Evolutionary conservation across 2,113 vertebrate genomes (phyloP).

Genomic region (Burhinus oedicnemus): DNA sequence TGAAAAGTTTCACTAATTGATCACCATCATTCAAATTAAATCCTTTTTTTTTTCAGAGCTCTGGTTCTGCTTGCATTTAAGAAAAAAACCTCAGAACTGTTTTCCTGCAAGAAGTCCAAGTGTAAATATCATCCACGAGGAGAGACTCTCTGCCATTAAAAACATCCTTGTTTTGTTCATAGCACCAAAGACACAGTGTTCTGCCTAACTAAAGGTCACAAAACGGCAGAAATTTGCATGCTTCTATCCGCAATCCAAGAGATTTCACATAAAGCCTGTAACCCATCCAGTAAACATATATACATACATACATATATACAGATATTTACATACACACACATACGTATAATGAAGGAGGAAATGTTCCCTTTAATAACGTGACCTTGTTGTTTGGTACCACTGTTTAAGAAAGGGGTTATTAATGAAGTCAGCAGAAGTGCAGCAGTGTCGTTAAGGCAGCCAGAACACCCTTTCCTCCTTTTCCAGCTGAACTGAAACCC

Average conservation of each 20-base stretch:
- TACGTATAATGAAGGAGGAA: constrained; percentile 8
- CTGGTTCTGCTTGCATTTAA: not conserved
- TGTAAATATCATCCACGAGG: not conserved
- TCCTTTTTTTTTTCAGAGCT: not conserved
- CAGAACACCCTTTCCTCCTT: not conserved
- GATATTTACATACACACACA: not conserved
- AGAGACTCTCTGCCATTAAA: not conserved
- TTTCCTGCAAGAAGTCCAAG: not conserved
- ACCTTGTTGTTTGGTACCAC: not conserved
- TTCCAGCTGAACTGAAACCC: not conserved
- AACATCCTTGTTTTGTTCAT: not conserved
- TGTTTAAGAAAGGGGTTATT: not conserved
- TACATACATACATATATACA: not conserved
- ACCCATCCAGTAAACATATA: not conserved
- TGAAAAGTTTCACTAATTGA: not conserved
- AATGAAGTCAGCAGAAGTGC: constrained; percentile 15
- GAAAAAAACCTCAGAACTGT: not conserved
- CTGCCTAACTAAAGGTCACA: constrained; percentile 6
- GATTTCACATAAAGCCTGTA: not conserved
- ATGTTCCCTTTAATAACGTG: not conserved
- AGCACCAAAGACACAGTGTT: not conserved
- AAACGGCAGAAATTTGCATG: not conserved
- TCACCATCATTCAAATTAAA: not conserved
- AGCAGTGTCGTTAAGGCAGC: not conserved
- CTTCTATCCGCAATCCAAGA: not conserved